Percentiles rank a stretch among this genome's conserved stretches.
Evolutionary conservation across 2,797 vertebrate species (phyloP).

Genomic region (Pteropus rufus): DNA sequence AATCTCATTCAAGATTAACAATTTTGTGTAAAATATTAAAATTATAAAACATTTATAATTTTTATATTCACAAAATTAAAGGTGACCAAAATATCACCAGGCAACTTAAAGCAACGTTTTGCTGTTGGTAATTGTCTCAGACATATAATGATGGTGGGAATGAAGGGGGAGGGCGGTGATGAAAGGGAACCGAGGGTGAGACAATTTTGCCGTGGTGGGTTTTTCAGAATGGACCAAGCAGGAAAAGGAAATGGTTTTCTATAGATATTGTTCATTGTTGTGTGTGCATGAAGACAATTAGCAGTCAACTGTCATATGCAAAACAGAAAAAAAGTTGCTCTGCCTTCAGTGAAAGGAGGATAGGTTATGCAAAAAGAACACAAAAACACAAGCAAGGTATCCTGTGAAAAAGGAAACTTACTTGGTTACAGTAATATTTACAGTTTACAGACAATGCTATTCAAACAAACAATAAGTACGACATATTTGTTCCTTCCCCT

Average conservation of each 20-base stretch:
- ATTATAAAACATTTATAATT: neutral
- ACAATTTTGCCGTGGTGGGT: neutral
- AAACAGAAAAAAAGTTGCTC: neutral
- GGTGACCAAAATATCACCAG: neutral
- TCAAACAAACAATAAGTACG: neutral
- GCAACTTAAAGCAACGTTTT: neutral
- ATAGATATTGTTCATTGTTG: neutral
- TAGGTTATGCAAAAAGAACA: neutral
- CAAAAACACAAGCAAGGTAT: neutral
- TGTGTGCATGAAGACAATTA: neutral
- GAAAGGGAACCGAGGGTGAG: neutral
- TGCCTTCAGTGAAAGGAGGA: neutral
- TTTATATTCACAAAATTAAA: neutral
- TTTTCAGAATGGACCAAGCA: constrained; percentile 47
- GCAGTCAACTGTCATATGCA: neutral
- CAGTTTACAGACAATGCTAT: neutral
- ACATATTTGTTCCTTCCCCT: neutral
- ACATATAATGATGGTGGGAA: neutral
- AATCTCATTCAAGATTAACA: neutral
- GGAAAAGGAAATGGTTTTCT: constrained; percentile 54
- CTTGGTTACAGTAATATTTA: neutral
- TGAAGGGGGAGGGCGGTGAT: neutral
- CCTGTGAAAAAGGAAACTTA: neutral
- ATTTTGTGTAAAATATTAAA: neutral
- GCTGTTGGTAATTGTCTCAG: neutral